Conservation (phyloP, 2,797 vertebrate genomes). For the Muscicapa comitata region DNA sequence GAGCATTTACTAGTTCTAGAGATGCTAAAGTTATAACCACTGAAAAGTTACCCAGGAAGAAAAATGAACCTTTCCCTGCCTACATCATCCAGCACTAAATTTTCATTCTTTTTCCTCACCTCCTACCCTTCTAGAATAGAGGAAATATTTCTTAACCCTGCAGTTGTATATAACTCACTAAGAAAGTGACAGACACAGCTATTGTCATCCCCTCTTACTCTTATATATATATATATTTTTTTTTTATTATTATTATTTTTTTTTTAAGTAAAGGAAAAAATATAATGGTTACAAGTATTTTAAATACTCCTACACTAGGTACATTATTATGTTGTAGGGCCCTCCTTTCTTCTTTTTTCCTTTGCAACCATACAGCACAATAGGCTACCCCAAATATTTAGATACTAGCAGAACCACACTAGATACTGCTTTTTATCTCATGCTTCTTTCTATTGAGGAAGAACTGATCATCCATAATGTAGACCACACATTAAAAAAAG, state of each 20-base stretch:
- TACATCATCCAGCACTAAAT: neutral
- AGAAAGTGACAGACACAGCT: neutral
- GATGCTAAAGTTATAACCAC: neutral
- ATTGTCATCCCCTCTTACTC: neutral
- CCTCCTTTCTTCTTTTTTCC: neutral
- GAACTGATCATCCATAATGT: neutral
- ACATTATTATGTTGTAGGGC: neutral
- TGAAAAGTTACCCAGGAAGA: neutral
- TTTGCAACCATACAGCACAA: neutral
- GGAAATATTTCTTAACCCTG: neutral
- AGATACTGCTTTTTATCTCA: neutral
- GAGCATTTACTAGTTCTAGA: neutral
- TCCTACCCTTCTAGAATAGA: neutral
- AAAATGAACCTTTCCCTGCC: neutral
- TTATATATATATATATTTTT: neutral
- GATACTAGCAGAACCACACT: neutral
- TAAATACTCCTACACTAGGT: neutral
- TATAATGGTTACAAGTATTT: neutral
- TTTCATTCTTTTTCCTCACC: neutral
- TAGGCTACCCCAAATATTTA: neutral
- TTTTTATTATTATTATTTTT: neutral
- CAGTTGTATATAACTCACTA: neutral
- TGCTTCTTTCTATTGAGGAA: neutral
- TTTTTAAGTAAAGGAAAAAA: neutral
- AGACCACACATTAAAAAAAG: neutral